Percentiles rank a stretch among this genome's conserved stretches.
These are phyloP conservation scores for Psephotus haematonotus DNA, from an alignment of 2,113 vertebrate genomes.

Conservation along the genomic window DNA sequence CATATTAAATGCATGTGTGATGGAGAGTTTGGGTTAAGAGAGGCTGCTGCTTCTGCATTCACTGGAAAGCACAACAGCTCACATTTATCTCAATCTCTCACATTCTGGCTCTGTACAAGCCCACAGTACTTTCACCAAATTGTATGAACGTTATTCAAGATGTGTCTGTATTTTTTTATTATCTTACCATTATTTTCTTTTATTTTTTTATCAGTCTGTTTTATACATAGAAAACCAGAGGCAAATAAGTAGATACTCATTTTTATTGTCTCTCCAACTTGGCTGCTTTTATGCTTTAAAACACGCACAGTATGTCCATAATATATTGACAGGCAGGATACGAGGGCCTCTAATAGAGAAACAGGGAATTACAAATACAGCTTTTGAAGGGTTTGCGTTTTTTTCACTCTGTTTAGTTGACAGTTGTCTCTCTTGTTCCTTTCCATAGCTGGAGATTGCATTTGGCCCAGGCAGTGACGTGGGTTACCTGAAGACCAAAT, in stretches of 20 bases:
- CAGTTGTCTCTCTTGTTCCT: background rate
- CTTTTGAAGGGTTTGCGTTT: background rate
- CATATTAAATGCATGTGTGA: background rate
- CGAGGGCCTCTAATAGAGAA: background rate
- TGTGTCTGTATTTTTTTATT: background rate
- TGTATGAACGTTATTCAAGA: background rate
- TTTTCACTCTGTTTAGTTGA: background rate
- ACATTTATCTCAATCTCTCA: background rate
- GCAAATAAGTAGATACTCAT: background rate
- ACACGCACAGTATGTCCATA: background rate
- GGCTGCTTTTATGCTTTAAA: background rate
- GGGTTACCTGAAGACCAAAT: background rate
- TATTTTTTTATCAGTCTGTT: background rate
- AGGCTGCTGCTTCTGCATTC: background rate
- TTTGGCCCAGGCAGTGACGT: background rate
- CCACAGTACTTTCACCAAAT: background rate
- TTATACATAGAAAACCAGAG: background rate
- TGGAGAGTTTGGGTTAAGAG: slow-evolving; percentile 16
- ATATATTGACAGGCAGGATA: background rate
- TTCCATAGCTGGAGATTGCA: background rate
- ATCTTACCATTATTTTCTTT: background rate
- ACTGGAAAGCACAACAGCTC: background rate
- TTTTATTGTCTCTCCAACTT: background rate
- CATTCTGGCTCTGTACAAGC: background rate
- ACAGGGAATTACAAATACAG: background rate